Conservation (phyloP, 2,113 vertebrate species). For the Corythaeola cristata region DNA sequence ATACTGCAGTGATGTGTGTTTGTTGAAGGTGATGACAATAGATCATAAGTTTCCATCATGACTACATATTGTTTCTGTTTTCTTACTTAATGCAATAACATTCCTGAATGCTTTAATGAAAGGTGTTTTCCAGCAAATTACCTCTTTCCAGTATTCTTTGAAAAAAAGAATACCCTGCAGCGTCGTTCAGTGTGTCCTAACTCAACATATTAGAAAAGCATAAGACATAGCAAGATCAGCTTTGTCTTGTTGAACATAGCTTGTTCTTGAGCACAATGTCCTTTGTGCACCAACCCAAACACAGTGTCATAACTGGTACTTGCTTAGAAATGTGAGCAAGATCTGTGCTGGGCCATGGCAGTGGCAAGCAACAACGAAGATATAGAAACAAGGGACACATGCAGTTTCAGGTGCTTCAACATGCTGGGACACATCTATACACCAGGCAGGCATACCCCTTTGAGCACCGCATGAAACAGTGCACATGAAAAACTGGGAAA, state of each 20-base stretch:
- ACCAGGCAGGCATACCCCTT: not conserved
- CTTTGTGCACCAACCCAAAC: not conserved
- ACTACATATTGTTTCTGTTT: not conserved
- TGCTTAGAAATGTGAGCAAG: not conserved
- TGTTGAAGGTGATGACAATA: not conserved
- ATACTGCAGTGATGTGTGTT: not conserved
- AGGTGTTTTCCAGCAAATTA: not conserved
- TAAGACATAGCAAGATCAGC: not conserved
- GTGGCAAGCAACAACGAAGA: not conserved
- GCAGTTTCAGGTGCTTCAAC: not conserved
- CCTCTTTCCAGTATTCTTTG: not conserved
- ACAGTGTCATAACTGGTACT: not conserved
- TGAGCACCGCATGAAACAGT: too few relatives aligned
- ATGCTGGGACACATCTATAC: fast-evolving
- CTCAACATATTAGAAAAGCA: not conserved
- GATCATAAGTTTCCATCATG: not conserved
- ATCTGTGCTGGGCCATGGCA: not conserved
- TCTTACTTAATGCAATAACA: not conserved
- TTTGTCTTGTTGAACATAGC: not conserved
- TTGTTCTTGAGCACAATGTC: fast-evolving
- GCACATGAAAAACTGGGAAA: not conserved
- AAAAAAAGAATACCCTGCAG: not conserved
- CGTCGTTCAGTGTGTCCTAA: not conserved
- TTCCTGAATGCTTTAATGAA: not conserved
- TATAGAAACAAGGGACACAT: fast-evolving